Evolutionary conservation across 2,888 invertebrate genomes (phyloP), one percentile per base, ranked within the genome.

Genomic region (Thymelicus acteon): DNA sequence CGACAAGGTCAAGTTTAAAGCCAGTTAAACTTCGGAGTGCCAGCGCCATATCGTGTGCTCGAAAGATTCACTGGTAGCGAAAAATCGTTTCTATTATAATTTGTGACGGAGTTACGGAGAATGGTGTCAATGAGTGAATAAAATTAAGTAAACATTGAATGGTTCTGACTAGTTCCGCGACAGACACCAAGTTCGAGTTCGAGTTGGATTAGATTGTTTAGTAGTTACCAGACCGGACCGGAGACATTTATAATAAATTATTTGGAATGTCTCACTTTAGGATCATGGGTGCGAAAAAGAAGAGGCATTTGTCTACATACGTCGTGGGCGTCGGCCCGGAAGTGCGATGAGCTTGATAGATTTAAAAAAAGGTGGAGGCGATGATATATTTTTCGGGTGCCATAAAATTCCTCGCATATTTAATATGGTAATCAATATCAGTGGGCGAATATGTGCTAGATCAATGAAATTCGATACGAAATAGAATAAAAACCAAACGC

Each of bases 1-100:
- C 77, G 75, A 64, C 84, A 88, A 88, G 87, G 85, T 88, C 88
- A 88, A 88, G 86, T 83, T 83, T 84, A 83, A 75, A 77, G 57
- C 54, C 66, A 74, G 77, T 77, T 73, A 78, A 84, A 85, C 82
- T 88, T 84, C 79, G 76, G 75, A 76, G 79, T 79, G 77, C 76
- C 74, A 77, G 79, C 79, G 77, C 76, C 74, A 77, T 75, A 74
- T 71, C 40, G 19, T 19, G 19, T 37, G 37, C 8, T 15, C 49
- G 37, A 19, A 8, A 52, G 13, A 49, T 52, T 44, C 19, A 37
- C 48, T 58, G 5, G 10, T 54, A 10, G 54, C 15, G 19, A 64
- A 60, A 13, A 13, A 52, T 52, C 12, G 6, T 31, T 31, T n/a
- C 12, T 57, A 1, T 37, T 31, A 37, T 52, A 39, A n/a, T 63